phyloP scores from a whole-genome alignment of 92 coral and sea anemone genomes.

The Galaxea fascicularis region DNA sequence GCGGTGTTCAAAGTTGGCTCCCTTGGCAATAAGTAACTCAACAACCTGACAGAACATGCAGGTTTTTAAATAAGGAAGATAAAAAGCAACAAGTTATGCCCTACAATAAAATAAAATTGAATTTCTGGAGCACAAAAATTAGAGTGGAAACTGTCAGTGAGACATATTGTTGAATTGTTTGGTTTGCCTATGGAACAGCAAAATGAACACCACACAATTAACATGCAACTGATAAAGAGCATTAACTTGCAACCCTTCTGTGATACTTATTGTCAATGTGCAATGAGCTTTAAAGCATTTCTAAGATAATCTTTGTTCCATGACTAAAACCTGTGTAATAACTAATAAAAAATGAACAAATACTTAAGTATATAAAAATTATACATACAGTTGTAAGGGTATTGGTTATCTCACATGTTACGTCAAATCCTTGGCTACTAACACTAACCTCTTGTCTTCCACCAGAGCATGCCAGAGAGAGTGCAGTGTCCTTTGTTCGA shows the following conservation, averaged over 20 bases:
- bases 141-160: too few relatives aligned
- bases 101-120: too few relatives aligned
- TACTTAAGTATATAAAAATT: too few relatives aligned
- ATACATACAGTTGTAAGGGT: neutral
- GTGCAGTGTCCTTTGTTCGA: slow-evolving; percentile 98
- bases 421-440: too few relatives aligned
- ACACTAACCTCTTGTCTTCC: slow-evolving; percentile 95
- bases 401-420: too few relatives aligned
- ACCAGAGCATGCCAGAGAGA: slow-evolving; percentile 98
- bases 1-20: slow-evolving; percentile 98
- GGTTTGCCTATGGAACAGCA: neutral
- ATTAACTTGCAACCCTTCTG: neutral
- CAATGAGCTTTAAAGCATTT: neutral
- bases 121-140: too few relatives aligned
- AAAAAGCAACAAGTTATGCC: neutral
- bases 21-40: slow-evolving; percentile 92
- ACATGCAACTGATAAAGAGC: too few relatives aligned
- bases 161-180: neutral
- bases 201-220: neutral
- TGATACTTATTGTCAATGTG: neutral
- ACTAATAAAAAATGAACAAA: too few relatives aligned
- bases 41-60: slow-evolving; percentile 74
- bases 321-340: too few relatives aligned
- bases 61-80: too few relatives aligned
- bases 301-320: too few relatives aligned